Percentiles rank a stretch among this genome's conserved stretches.
Evolutionary conservation across 2,113 vertebrate species (phyloP).

Genomic region (Chionis minor): DNA sequence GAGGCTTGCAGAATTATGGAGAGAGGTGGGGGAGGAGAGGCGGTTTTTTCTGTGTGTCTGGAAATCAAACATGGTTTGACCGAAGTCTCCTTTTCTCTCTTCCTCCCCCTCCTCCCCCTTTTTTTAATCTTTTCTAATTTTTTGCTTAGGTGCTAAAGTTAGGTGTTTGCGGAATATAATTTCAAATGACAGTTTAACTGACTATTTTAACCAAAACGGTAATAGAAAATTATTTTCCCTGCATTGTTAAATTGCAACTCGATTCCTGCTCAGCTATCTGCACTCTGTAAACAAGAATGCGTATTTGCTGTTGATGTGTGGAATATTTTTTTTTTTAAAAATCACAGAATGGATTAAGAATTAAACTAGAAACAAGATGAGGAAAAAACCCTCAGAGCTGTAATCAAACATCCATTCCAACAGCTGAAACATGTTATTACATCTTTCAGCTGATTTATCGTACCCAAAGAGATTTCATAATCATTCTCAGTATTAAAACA

Average conservation of each 20-base stretch:
- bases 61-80: conserved; percentile 13
- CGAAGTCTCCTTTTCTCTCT: background rate
- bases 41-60: background rate
- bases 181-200: conserved; percentile 42
- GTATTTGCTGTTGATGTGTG: conserved; percentile 37
- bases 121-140: background rate
- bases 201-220: conserved; percentile 29
- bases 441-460: conserved; percentile 77
- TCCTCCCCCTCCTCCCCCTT: accelerated
- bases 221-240: conserved; percentile 36
- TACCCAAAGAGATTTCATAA: conserved; percentile 79
- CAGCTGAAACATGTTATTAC: conserved; percentile 72
- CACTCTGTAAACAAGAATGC: conserved; percentile 49
- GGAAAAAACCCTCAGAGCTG: conserved; percentile 67
- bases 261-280: background rate
- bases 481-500: conserved; percentile 79
- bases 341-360: conserved; percentile 63
- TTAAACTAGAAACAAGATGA: conserved; percentile 67
- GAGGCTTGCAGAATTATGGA: background rate
- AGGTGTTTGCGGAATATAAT: background rate
- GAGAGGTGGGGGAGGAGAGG: background rate
- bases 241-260: conserved; percentile 32
- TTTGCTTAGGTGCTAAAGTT: background rate
- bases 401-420: conserved; percentile 76
- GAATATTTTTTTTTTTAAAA: conserved; percentile 40